phyloP scores from a whole-genome alignment of 2,797 vertebrate species.

The Echeneis naucrates region DNA sequence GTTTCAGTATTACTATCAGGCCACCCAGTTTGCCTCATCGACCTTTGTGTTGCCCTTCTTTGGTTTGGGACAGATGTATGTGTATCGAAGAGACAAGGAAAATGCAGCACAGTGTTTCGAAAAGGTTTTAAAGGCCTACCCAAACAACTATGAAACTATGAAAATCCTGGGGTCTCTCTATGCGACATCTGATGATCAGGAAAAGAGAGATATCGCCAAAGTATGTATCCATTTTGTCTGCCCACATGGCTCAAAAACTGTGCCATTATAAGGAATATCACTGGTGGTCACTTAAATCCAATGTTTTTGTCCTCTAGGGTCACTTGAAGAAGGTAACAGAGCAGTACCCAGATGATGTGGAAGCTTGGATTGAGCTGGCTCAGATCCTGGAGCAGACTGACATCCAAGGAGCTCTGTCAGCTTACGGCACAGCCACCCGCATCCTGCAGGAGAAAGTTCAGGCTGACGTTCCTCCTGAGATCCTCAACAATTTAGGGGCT shows the following conservation, averaged over 20 bases:
- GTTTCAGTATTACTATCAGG: slow-evolving; percentile 99
- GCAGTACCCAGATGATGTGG: slow-evolving; percentile 98
- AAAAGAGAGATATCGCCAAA: slow-evolving; percentile 98
- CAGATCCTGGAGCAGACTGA: slow-evolving; percentile 99
- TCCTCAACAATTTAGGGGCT: slow-evolving; percentile 98
- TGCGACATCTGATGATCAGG: slow-evolving; percentile 98
- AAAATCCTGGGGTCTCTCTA: slow-evolving; percentile 99
- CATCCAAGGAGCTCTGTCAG: slow-evolving; percentile 97
- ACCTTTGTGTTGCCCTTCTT: slow-evolving; percentile 98
- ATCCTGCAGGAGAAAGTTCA: slow-evolving; percentile 99
- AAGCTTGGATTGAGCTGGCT: slow-evolving; percentile 98
- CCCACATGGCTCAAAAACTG: not conserved
- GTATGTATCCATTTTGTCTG: slow-evolving; percentile 80
- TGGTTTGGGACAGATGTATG: slow-evolving; percentile 99
- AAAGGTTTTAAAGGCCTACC: slow-evolving; percentile 98
- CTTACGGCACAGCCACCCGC: slow-evolving; percentile 97
- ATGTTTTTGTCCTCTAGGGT: slow-evolving; percentile 82
- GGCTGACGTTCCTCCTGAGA: slow-evolving; percentile 98
- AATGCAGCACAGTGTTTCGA: slow-evolving; percentile 99
- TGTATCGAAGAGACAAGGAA: slow-evolving; percentile 97
- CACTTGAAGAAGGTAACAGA: slow-evolving; percentile 99
- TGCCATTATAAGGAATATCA: not conserved
- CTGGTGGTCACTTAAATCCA: not conserved
- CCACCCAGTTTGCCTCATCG: slow-evolving; percentile 97
- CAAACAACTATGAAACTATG: slow-evolving; percentile 99